phyloP scores from a whole-genome alignment of 2,113 vertebrate species.

The Cinclus cinclus region DNA sequence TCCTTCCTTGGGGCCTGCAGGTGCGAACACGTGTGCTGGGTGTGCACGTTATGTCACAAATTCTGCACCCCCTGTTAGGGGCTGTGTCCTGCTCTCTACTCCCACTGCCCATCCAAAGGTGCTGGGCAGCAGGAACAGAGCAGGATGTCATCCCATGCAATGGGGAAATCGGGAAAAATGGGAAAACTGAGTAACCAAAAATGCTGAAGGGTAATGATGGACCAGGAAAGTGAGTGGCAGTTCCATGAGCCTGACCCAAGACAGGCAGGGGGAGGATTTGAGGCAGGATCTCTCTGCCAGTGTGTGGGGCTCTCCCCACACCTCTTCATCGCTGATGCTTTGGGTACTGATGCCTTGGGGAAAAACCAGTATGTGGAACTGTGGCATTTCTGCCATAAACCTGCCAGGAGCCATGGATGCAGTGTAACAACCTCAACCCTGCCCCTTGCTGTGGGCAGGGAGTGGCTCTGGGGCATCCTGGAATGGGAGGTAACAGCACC shows the following conservation, averaged over 20 bases:
- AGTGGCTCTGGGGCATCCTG: background rate
- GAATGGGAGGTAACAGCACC: accelerated
- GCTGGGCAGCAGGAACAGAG: background rate
- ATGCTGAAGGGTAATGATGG: background rate
- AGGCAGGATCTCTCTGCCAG: background rate
- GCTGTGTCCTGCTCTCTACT: background rate
- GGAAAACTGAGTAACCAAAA: background rate
- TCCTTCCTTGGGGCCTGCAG: background rate
- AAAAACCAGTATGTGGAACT: background rate
- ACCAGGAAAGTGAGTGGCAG: background rate
- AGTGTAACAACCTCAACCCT: background rate
- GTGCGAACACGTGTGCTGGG: background rate
- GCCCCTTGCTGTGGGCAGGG: accelerated
- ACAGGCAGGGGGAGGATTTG: background rate
- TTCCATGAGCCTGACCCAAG: background rate
- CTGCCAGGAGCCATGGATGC: background rate
- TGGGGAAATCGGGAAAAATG: background rate
- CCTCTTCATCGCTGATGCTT: background rate
- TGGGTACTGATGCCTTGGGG: background rate
- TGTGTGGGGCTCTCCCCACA: accelerated
- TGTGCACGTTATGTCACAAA: accelerated
- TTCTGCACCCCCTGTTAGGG: accelerated
- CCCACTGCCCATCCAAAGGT: background rate
- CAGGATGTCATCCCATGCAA: accelerated
- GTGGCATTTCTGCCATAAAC: background rate